Evolutionary conservation across 2,113 vertebrate genomes (phyloP), one percentile per base, ranked within the genome.

Genomic region (Athene cunicularia): DNA sequence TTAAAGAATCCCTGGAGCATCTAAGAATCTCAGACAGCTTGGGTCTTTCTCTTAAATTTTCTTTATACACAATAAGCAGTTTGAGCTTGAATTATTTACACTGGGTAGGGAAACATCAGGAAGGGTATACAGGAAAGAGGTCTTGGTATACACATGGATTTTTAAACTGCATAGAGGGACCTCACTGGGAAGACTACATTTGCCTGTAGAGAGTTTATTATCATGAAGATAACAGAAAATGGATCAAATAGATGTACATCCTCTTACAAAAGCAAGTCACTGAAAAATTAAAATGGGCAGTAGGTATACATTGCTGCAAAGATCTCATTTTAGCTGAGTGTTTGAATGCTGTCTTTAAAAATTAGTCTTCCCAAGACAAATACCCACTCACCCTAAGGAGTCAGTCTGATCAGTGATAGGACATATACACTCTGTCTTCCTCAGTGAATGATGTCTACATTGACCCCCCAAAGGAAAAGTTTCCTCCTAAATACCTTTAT

Each of bases 1-100:
- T 95, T 90, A 94, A 91, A 82, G 41, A 89, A 93, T 83, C 86
- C n/a, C 79, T 84, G 66, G 88, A 91, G 86, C 47, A 82, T n/a
- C 53, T 80, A 91, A 72, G 26, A 30, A 79, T 67, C 53, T 88
- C 79, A 86, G 71, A 89, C 35, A 74, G 14, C 49, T 90, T 86
- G 33, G 71, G 90, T 13, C 6, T 76, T 91, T 94, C 71, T 79
- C 59, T 86, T 86, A 68, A 66, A 58, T 89, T 74, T 88, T 90
- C 52, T 79, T 85, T 45, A 49, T 41, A 68, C 28, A 59, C 14
- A 75, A 58, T 2, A 4, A 86, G 22, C 16, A 45, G 58, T 92
- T 62, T 33, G 26, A 88, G 8, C 35, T 22, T 87, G 47, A 96
- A 90, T 95, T 96, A 91, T 86, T 96, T 90, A 72, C 37, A 90